Evolutionary conservation across 2,113 vertebrate genomes (phyloP).

Genomic region (Porphyrio hochstetteri): DNA sequence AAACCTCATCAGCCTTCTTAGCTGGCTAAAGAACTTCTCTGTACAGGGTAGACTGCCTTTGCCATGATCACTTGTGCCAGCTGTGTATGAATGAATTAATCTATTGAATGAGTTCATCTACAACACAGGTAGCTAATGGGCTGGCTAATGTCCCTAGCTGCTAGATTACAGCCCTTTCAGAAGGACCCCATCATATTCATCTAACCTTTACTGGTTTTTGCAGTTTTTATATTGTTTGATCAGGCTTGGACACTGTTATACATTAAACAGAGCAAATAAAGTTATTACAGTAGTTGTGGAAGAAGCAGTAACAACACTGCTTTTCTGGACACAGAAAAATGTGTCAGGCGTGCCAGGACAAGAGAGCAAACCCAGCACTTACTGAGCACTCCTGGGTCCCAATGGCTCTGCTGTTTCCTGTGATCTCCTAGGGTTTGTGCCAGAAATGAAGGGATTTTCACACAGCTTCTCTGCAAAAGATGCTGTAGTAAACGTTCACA

Average conservation of each 20-base stretch:
- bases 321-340: background rate
- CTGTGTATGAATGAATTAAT: background rate
- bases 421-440: background rate
- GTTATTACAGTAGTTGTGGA: background rate
- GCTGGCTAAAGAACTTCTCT: background rate
- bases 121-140: background rate
- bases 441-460: background rate
- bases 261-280: slow-evolving; percentile 38
- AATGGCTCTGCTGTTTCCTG: background rate
- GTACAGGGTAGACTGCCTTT: background rate
- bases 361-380: background rate
- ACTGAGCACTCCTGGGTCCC: background rate
- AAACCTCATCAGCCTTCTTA: background rate
- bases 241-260: background rate
- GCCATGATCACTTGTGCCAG: background rate
- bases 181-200: background rate
- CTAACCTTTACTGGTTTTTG: background rate
- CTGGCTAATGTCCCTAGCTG: background rate
- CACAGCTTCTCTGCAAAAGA: background rate
- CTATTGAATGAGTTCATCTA: background rate
- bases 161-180: background rate
- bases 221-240: slow-evolving; percentile 9
- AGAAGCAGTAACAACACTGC: background rate
- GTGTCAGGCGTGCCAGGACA: background rate
- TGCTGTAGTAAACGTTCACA: background rate